Evolutionary conservation across 2,113 vertebrate species (phyloP), one percentile per base, ranked within the genome.

Genomic region (Phodopus roborovskii): DNA sequence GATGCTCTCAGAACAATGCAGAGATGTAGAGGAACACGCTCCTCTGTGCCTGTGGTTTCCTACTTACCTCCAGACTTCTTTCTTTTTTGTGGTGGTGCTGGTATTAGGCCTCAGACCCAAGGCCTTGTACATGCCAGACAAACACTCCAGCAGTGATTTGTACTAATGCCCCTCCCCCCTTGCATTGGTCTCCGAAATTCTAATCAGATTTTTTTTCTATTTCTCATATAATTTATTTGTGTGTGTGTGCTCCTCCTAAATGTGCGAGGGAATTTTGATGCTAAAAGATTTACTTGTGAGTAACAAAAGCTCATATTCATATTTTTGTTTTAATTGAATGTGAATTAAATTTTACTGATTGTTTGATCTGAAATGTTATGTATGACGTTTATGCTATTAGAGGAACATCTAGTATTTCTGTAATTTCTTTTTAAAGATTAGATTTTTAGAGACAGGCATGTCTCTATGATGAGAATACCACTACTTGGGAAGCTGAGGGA

Each of bases 261-360:
- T 19, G 50, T 93, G 78, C 24, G 83, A 79, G 58, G 90, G 48
- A 92, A 74, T 88, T 91, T 95, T 94, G 91, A 85, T 74, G 11
- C 48, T 45, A 70, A 91, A 93, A 79, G 7, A 45, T 87, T 90
- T 89, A 16, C 79, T 82, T 56, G 30, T 92, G 70, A 39, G 95
- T 58, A 84, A 56, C 56, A 74, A n/a, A 62, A 24, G 50, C 88
- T 90, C 11, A 22, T 78, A 50, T 71, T 91, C 17, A 56, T 92
- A 39, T 66, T 87, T 85, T 96, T 97, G 9, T 73, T 95, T 91
- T 96, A 87, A 95, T 36, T 79, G 12, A 95, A 92, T 90, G 53
- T 92, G 68, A 94, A 88, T 79, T 95, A 94, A 86, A 94, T 64
- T 88, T 62, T 81, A 88, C 62, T 42, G 39, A 15, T 74, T 91